Conservation (phyloP, 2,113 vertebrate species). For the Connochaetes taurinus region DNA sequence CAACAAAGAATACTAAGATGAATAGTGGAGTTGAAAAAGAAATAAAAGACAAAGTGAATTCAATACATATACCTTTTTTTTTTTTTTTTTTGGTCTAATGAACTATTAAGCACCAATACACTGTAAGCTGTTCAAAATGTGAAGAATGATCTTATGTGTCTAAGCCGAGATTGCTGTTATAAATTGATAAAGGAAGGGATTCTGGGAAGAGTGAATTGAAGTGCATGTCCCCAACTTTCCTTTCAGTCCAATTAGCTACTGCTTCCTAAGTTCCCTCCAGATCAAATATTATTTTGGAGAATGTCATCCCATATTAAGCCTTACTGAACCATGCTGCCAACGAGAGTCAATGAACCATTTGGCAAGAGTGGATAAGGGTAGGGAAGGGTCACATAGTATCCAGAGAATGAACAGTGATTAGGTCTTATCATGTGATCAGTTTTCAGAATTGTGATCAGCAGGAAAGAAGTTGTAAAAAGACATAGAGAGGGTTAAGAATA, state of each 20-base stretch:
- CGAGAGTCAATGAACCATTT: conserved; percentile 4
- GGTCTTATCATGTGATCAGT: too few relatives aligned
- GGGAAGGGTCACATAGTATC: background rate
- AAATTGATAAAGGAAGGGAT: conserved; percentile 7
- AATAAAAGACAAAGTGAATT: background rate
- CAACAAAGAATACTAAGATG: background rate
- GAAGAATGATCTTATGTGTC: background rate
- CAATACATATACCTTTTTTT: background rate
- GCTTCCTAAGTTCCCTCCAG: background rate
- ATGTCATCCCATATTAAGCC: background rate
- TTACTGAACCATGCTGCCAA: background rate
- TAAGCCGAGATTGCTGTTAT: background rate
- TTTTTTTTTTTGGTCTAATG: background rate
- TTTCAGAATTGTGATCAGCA: background rate
- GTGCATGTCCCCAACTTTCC: background rate
- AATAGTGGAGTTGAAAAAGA: background rate
- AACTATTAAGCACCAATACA: background rate
- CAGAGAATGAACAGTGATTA: background rate
- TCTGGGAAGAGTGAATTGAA: background rate
- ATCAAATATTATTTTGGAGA: conserved; percentile 24
- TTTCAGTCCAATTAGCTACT: background rate
- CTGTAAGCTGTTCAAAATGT: background rate
- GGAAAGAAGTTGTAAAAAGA: background rate
- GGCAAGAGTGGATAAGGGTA: background rate
- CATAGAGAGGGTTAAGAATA: background rate